Base-by-base conservation (phyloP, 2,797 vertebrate species). In the Myiotriccus ornatus region DNA sequence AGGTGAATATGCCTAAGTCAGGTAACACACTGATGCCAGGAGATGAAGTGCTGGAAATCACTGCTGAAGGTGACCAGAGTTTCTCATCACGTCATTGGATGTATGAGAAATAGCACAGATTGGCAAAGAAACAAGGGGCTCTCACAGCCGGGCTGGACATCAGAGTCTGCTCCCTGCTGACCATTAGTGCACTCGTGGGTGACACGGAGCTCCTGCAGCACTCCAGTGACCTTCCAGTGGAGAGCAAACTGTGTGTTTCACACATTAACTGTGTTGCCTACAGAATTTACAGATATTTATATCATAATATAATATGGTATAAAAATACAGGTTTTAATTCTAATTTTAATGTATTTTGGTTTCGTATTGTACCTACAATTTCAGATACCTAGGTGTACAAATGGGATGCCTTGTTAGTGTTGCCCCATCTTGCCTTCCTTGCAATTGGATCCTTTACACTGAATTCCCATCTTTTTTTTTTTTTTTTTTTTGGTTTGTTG, bases 381-480 rank as follows among this genome's bases (percentile, higher is more conserved):
- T 94, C 84, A 86, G 79, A 95, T 93, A 92, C 84, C 65, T 93
- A 93, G 92, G 76, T 95, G 87, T 97, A 96, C 92, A 93, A 94
- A 85, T 91, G 92, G 89, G 96, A 95, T 96, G 96, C 95, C 94
- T 95, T 96, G 81, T 92, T 94, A 94, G 84, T 91, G 86, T 95
- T 95, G 78, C 94, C 94, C 94, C 75, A 76, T 95, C 85, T 96
- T 94, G 85, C 94, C 94, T 97, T 96, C 92, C 94, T 95, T 96
- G 87, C 92, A 69, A 94, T 96, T 95, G 88, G 92, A 93, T 97
- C 90, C 95, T 95, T 96, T 96, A 92, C 95, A 96, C 95, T 97
- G 92, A 95, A 95, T 96, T 96, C 84, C 87, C 91, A 92, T 91
- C 55, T 11, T 39, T 52, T 79, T 79, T 64, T 50, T 76, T 83